Conservation (phyloP, 2,113 vertebrate species). For the Tetrao urogallus region DNA sequence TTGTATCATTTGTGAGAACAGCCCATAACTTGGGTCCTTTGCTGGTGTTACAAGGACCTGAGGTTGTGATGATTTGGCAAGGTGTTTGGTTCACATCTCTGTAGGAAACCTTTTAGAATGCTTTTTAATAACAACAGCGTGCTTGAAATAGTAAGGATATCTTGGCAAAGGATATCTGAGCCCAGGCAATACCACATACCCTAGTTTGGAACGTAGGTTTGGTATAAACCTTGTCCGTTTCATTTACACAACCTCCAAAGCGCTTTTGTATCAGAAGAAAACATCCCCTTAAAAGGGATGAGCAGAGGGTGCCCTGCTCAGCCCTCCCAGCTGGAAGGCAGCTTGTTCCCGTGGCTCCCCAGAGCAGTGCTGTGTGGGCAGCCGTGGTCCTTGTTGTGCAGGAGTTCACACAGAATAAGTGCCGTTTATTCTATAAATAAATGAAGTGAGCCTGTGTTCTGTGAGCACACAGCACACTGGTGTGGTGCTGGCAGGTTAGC, state of each 20-base stretch:
- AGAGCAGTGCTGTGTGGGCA: neutral
- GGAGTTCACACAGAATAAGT: neutral
- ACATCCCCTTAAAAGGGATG: neutral
- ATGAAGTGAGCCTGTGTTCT: neutral
- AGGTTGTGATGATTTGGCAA: neutral
- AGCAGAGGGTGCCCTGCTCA: neutral
- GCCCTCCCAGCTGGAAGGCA: neutral
- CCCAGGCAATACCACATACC: neutral
- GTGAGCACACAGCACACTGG: neutral
- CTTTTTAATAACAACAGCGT: neutral
- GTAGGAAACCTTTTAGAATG: neutral
- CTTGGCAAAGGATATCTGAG: accelerated
- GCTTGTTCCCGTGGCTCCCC: neutral
- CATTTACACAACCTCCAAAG: neutral
- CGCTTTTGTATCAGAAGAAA: neutral
- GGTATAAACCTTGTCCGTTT: neutral
- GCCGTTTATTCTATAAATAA: conserved; percentile 16
- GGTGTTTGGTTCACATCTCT: neutral
- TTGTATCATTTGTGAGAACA: accelerated
- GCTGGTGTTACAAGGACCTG: neutral
- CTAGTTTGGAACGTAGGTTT: neutral
- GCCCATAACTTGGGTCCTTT: accelerated
- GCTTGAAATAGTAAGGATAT: neutral
- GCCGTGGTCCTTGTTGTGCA: neutral
- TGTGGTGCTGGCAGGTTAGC: neutral